Base-by-base conservation (phyloP, 2,797 vertebrate genomes). In the Lemur catta region DNA sequence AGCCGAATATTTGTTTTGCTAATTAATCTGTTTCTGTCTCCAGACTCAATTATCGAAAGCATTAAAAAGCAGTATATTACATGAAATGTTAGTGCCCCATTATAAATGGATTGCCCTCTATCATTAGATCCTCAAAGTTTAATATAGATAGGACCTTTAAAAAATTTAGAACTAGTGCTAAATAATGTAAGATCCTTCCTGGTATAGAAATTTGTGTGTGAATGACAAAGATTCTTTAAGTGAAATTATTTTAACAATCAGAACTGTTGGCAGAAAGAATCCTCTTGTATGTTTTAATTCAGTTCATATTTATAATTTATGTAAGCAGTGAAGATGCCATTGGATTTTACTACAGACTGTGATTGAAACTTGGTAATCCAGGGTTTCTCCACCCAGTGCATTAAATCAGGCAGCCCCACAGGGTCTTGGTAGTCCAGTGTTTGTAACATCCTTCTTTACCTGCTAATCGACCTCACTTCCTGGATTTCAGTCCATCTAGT, bases 321-420 rank as follows among this genome's bases (percentile, higher is more conserved):
- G 98, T 97, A 96, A 97, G 96, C 93, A 97, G 95, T 94, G 97
- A 98, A 98, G 97, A 98, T 98, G 96, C 98, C 97, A 98, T 98
- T 99, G 98, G 98, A 97, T 98, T 98, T 98, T 99, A 95, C 97
- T 98, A 96, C 93, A 98, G 95, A 97, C 98, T 98, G 96, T 98
- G 98, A 98, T 98, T 99, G 98, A 98, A 98, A 98, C 97, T 98
- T 98, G 98, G 98, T 99, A 98, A 98, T 98, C 96, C 78, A 65
- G 96, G 97, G 95, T 98, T 98, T 98, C 98, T 98, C 98, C 98
- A 98, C 98, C 98, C 98, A 97, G 97, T 98, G 98, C 98, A 98
- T 98, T 98, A 98, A 98, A 98, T 97, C 98, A 98, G 98, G 67
- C 98, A 98, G 98, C 98, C 98, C 98, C 96, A 96, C 93, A 97